A percentile compares a stretch with the other conserved stretches of the same genome.
Evolutionary conservation across 2,888 invertebrate genomes (phyloP).

Genomic region (Augochlorella aurata): DNA sequence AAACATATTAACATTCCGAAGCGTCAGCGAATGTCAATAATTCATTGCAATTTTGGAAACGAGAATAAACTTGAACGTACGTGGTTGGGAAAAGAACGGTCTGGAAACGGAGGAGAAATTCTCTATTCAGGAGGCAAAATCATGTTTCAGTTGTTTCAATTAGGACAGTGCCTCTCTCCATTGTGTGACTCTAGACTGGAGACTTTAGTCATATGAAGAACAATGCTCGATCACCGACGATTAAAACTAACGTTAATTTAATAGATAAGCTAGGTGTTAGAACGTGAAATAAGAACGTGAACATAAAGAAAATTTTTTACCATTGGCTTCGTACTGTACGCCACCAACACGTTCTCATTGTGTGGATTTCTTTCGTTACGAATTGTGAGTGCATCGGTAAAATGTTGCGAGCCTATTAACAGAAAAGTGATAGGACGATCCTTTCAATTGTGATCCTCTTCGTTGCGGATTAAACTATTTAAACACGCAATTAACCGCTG

Average conservation of each 20-base stretch:
- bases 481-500: conserved; percentile 3
- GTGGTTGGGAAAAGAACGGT: not conserved
- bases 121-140: not conserved
- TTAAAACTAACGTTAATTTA: conserved; percentile 52
- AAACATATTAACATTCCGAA: conserved; percentile 22
- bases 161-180: conserved; percentile 26
- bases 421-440: conserved; percentile 23
- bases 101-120: not conserved
- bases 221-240: conserved; percentile 39
- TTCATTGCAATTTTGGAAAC: conserved; percentile 10
- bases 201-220: conserved; percentile 33
- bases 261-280: conserved; percentile 51
- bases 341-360: conserved; percentile 25
- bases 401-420: conserved; percentile 39
- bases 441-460: conserved; percentile 40
- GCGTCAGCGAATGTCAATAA: conserved; percentile 2
- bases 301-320: conserved; percentile 46
- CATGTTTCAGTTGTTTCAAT: conserved; percentile 26
- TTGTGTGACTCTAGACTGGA: conserved; percentile 44
- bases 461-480: conserved; percentile 25
- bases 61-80: not conserved
- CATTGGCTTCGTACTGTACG: conserved; percentile 33
- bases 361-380: conserved; percentile 29
- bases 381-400: conserved; percentile 38
- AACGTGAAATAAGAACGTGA: conserved; percentile 34